Percentiles rank a stretch among this genome's conserved stretches.
These are phyloP conservation scores for Pleuronectes platessa DNA, from an alignment of 2,113 vertebrate species.

Conservation along the genomic window DNA sequence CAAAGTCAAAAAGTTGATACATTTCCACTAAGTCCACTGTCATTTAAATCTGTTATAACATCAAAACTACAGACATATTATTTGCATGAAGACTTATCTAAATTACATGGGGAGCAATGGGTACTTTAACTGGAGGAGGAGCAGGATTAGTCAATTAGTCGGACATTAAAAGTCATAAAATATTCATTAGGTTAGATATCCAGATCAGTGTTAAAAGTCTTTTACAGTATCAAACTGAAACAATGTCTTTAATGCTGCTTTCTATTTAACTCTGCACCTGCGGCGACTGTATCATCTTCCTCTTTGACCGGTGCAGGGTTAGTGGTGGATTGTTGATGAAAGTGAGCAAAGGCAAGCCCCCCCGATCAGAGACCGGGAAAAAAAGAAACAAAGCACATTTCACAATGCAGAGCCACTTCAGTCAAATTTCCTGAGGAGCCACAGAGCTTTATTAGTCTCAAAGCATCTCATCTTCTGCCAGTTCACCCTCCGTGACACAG, in stretches of 20 bases:
- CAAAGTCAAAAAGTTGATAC: not conserved
- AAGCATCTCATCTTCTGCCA: conserved; percentile 41
- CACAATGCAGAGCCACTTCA: conserved; percentile 27
- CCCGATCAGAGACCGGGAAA: conserved; percentile 9
- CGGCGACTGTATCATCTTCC: not conserved
- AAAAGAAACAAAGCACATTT: conserved; percentile 41
- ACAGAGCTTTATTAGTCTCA: conserved; percentile 37
- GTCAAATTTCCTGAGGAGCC: conserved; percentile 33
- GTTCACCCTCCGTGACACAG: conserved; percentile 46
- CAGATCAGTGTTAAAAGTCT: not conserved
- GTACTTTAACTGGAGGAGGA: not conserved
- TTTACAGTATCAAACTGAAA: not conserved
- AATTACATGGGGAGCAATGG: not conserved
- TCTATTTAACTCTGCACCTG: not conserved
- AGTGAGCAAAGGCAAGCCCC: conserved; percentile 29
- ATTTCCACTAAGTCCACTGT: not conserved
- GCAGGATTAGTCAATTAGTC: not conserved
- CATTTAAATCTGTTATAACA: too few species aligned
- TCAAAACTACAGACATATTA: not conserved
- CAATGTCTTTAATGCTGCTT: not conserved
- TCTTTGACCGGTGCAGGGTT: not conserved
- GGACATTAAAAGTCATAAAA: not conserved
- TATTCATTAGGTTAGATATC: not conserved
- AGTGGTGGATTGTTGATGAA: conserved; percentile 3
- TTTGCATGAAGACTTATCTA: not conserved